Conservation (phyloP, 2,888 invertebrate species). For the Eupithecia exiguata region DNA sequence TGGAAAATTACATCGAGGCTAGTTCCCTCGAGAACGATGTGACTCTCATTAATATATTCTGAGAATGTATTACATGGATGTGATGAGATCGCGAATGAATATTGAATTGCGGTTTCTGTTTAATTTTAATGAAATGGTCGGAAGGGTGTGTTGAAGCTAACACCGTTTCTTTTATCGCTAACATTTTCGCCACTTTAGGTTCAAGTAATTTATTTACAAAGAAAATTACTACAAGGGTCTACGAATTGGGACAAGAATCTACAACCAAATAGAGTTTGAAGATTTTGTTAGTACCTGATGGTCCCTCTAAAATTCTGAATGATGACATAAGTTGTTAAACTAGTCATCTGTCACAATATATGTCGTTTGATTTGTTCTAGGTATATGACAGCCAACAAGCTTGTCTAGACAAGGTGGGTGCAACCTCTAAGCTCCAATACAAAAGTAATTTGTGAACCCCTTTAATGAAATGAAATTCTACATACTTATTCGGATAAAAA, state of each 20-base stretch:
- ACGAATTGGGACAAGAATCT: background rate
- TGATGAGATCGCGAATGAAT: constrained; percentile 13
- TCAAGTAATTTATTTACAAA: background rate
- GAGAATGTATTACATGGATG: background rate
- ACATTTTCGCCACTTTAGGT: background rate
- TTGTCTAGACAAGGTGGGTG: too few species aligned
- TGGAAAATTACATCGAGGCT: constrained; percentile 10
- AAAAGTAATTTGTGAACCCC: too few species aligned
- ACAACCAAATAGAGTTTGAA: too few species aligned
- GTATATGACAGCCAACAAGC: too few species aligned
- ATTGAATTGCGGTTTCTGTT: constrained; percentile 7
- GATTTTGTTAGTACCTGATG: background rate
- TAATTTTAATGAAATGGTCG: constrained; percentile 8
- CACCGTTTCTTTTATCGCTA: background rate
- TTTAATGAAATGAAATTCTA: too few species aligned
- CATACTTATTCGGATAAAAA: too few species aligned
- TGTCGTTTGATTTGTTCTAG: too few species aligned
- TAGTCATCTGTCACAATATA: too few species aligned
- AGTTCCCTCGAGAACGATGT: background rate
- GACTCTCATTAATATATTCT: constrained; percentile 5
- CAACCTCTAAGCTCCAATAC: too few species aligned
- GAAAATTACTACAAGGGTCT: background rate
- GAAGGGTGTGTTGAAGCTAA: background rate
- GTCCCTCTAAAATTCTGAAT: too few species aligned
- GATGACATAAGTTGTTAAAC: too few species aligned